Base-by-base conservation (phyloP, 2,797 vertebrate genomes). In the Hafferia zeledoni region DNA sequence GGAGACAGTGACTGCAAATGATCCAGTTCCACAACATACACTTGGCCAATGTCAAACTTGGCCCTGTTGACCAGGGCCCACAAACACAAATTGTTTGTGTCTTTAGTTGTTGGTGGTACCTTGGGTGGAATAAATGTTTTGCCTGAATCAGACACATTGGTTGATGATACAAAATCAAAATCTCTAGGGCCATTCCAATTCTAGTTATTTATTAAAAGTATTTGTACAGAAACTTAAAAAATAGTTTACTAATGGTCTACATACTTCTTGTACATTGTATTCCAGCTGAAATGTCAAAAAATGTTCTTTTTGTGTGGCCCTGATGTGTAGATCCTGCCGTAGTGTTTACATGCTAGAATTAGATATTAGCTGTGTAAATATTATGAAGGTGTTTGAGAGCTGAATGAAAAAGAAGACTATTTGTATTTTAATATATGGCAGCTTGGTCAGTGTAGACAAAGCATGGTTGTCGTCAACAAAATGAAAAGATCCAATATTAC, bases 271-370 rank as follows among this genome's bases (percentile, higher is more conserved):
- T 11, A 77, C 76, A 70, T 90, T 76, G 37, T 79, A 63, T 86
- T 80, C 24, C 59, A 88, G 28, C 19, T 24, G 64, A 91, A 92
- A 94, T 13, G 44, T 85, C 55, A 39, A 63, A 96, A 94, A 94
- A 53, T 39, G 9, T 50, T n/a, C 19, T 64, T 24, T 91, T 8
- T 70, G 7, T 76, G 30, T 64, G 39, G 24, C 17, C 49, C 10
- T 78, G n/a, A 33, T 44, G 12, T 56, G 74, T 20, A 87, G 30
- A 16, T 76, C 39, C 56, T 23, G 5, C 18, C 41, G 39, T 25
- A 61, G 18, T 52, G 5, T 22, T 90, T 89, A 84, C 31, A 39
- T 20, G 39, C 9, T 74, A 74, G 70, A 93, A 67, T 43, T 50
- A 77, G 43, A 35, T 71, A 71, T 41, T 76, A 69, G 7, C 16